Percentiles rank a stretch among this genome's conserved stretches.
These are phyloP conservation scores for Protobothrops flavoviridis DNA, from an alignment of 2,113 vertebrate genomes.

Conservation along the genomic window DNA sequence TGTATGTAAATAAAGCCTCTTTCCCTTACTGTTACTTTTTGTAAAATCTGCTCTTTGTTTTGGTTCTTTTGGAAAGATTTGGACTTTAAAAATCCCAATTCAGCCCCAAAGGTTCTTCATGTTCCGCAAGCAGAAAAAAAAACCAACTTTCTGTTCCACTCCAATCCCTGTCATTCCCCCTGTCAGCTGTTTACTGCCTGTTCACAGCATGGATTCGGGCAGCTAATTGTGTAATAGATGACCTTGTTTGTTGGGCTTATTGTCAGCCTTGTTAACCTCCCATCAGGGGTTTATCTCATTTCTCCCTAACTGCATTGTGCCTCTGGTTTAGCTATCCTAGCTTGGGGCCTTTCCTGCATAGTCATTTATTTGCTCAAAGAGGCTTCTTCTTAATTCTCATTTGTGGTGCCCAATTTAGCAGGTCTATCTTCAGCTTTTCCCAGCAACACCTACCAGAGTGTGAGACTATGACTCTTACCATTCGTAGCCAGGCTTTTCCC, in stretches of 20 bases:
- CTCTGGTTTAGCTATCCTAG: neutral
- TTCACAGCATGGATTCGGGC: conserved; percentile 1
- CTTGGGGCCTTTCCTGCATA: neutral
- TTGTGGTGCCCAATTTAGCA: neutral
- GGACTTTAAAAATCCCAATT: neutral
- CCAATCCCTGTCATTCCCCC: neutral
- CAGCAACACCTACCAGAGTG: neutral
- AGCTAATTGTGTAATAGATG: conserved; percentile 13
- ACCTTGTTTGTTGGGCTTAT: conserved; percentile 16
- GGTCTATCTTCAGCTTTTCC: neutral
- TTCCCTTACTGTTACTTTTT: neutral
- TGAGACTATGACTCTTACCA: neutral
- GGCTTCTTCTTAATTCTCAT: neutral
- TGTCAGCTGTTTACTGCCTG: neutral
- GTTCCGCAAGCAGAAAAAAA: too few species aligned
- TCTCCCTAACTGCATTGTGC: conserved; percentile 5
- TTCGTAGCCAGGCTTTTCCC: neutral
- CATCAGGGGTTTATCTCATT: conserved; percentile 8
- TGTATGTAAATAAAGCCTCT: neutral
- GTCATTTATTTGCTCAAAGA: neutral
- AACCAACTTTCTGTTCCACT: neutral
- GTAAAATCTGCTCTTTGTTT: neutral
- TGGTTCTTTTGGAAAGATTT: neutral
- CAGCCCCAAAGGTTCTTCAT: neutral
- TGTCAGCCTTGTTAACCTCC: conserved; percentile 28